phyloP scores from a whole-genome alignment of 2,888 invertebrate species.

The Dorcus hopei region DNA sequence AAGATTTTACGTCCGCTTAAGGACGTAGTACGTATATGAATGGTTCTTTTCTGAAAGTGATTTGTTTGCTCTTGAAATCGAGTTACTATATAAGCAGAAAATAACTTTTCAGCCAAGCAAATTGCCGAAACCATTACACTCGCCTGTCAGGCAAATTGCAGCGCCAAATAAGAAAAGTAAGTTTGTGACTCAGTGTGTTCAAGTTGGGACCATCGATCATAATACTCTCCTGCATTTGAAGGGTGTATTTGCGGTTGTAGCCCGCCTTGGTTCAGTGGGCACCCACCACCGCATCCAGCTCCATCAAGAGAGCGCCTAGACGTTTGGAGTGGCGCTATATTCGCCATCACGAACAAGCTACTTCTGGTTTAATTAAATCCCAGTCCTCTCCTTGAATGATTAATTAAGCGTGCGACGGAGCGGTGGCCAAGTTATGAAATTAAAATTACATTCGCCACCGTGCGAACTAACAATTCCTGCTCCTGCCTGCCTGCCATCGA shows the following conservation, averaged over 20 bases:
- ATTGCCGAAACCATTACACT: too few relatives aligned
- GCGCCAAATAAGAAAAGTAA: background rate
- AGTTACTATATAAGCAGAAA: too few relatives aligned
- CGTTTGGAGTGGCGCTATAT: conserved; percentile 32
- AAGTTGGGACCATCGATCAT: conserved; percentile 19
- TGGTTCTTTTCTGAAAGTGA: too few relatives aligned
- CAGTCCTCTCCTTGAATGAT: conserved; percentile 43
- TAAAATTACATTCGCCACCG: conserved; percentile 32
- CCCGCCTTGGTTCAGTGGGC: conserved; percentile 15
- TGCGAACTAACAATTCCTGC: conserved; percentile 21
- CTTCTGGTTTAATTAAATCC: conserved; percentile 47
- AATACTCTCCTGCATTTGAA: conserved; percentile 16
- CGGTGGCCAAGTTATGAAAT: conserved; percentile 39
- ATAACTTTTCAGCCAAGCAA: too few relatives aligned
- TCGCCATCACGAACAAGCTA: conserved; percentile 46
- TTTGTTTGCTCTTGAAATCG: too few relatives aligned
- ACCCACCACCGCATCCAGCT: conserved; percentile 15
- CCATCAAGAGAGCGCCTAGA: conserved; percentile 12
- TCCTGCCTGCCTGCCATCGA: conserved; percentile 11
- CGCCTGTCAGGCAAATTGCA: background rate
- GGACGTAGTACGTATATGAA: too few relatives aligned
- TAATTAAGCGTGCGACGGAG: conserved; percentile 40
- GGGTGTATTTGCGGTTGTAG: conserved; percentile 20
- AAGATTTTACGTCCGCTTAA: too few relatives aligned
- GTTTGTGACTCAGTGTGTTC: conserved; percentile 12